Evolutionary conservation across 1,140 invertebrate genomes (phyloP).

Genomic region (Idris sp.): DNA sequence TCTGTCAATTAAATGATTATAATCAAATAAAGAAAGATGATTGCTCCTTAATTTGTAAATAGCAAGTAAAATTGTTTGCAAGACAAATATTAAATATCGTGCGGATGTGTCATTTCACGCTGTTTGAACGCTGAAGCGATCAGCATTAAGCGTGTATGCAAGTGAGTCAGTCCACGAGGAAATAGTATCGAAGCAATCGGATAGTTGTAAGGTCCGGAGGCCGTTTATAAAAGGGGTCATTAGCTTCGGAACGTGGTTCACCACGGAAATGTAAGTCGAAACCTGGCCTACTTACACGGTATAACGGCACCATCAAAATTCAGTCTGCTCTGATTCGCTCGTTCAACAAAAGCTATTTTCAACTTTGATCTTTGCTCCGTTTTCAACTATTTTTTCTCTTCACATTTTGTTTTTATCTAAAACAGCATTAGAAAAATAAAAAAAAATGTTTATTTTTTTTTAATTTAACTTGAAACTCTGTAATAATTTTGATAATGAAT

Average conservation of each 20-base stretch:
- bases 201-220: conserved; percentile 42
- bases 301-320: conserved; percentile 51
- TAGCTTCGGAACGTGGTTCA: conserved; percentile 50
- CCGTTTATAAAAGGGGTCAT: conserved; percentile 57
- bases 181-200: conserved; percentile 59
- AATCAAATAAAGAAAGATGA: too few species aligned
- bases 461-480: too few species aligned
- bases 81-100: conserved; percentile 30
- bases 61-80: too few species aligned
- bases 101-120: conserved; percentile 52
- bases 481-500: too few species aligned
- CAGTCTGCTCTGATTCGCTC: neutral
- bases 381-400: neutral
- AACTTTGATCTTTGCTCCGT: conserved; percentile 25
- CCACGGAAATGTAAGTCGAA: conserved; percentile 56
- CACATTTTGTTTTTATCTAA: too few species aligned
- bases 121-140: conserved; percentile 53
- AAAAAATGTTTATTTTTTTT: too few species aligned
- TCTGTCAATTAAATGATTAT: too few species aligned
- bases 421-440: too few species aligned
- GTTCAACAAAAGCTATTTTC: conserved; percentile 24
- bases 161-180: conserved; percentile 49
- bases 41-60: too few species aligned
- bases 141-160: conserved; percentile 34
- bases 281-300: conserved; percentile 36